Percentiles rank a stretch among this genome's conserved stretches.
phyloP scores from a whole-genome alignment of 2,888 invertebrate genomes.

The Epirrhoe tristata region DNA sequence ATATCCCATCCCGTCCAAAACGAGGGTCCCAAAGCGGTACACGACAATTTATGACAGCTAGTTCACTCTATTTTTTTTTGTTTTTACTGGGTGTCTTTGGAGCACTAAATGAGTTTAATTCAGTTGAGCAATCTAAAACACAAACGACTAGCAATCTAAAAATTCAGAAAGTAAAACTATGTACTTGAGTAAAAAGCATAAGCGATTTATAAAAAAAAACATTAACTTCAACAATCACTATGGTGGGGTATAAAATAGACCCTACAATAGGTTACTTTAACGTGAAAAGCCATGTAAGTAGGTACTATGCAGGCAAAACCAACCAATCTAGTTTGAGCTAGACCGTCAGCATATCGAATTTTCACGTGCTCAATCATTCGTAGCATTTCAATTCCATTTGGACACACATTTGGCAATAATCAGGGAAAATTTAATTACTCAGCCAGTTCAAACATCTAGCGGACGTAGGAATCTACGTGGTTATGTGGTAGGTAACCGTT shows the following conservation, averaged over 20 bases:
- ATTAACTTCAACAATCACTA: too few species aligned
- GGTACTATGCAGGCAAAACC: background rate
- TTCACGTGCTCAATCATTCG: constrained; percentile 50
- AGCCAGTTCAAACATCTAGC: constrained; percentile 58
- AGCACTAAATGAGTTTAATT: too few species aligned
- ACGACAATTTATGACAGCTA: constrained; percentile 9
- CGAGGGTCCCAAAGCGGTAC: constrained; percentile 25
- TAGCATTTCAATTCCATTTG: constrained; percentile 53
- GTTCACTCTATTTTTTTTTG: background rate
- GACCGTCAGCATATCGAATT: constrained; percentile 38
- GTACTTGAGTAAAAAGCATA: too few species aligned
- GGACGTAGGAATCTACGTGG: constrained; percentile 9
- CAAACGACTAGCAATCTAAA: too few species aligned
- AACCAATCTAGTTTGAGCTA: constrained; percentile 21
- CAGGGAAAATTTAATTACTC: constrained; percentile 66
- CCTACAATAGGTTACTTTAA: too few species aligned
- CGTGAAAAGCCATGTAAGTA: too few species aligned
- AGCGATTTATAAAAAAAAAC: too few species aligned
- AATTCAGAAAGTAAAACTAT: too few species aligned
- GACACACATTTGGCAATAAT: constrained; percentile 58
- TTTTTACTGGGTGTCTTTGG: too few species aligned
- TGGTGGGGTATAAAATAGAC: too few species aligned
- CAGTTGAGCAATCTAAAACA: too few species aligned
- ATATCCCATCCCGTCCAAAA: constrained; percentile 33
- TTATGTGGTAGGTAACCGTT: constrained; percentile 32